Conservation (phyloP, 1,140 invertebrate genomes). For the Drosophila grimshawi region DNA sequence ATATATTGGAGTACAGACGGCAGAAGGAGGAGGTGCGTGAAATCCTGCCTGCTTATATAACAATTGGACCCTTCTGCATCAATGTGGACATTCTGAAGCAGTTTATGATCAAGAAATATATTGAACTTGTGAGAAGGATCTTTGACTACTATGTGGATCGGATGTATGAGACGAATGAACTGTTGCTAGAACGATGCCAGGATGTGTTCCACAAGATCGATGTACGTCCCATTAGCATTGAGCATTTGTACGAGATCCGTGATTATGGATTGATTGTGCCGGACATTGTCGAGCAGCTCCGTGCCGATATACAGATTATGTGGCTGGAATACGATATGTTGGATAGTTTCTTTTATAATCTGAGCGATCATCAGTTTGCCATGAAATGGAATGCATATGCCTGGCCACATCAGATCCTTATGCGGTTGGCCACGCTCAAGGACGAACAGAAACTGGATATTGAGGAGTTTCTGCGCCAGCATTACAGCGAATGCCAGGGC, state of each 20-base stretch:
- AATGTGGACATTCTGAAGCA: constrained; percentile 74
- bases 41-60: constrained; percentile 72
- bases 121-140: constrained; percentile 64
- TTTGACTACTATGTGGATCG: constrained; percentile 80
- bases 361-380: constrained; percentile 72
- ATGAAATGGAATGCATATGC: constrained; percentile 82
- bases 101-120: constrained; percentile 71
- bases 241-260: constrained; percentile 74
- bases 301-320: constrained; percentile 76
- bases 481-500: constrained; percentile 66
- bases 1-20: constrained; percentile 73
- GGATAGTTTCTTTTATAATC: constrained; percentile 80
- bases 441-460: constrained; percentile 80
- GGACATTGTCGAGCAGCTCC: constrained; percentile 63
- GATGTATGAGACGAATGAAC: constrained; percentile 75
- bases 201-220: constrained; percentile 57
- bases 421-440: constrained; percentile 62
- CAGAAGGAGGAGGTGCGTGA: constrained; percentile 68
- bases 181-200: constrained; percentile 55
- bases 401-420: constrained; percentile 76
- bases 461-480: constrained; percentile 73
- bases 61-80: constrained; percentile 74
- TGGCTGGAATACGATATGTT: constrained; percentile 80
- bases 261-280: constrained; percentile 65
- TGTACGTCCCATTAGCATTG: constrained; percentile 69